Conservation (phyloP, 2,113 vertebrate species). For the Elaphurus davidianus region DNA sequence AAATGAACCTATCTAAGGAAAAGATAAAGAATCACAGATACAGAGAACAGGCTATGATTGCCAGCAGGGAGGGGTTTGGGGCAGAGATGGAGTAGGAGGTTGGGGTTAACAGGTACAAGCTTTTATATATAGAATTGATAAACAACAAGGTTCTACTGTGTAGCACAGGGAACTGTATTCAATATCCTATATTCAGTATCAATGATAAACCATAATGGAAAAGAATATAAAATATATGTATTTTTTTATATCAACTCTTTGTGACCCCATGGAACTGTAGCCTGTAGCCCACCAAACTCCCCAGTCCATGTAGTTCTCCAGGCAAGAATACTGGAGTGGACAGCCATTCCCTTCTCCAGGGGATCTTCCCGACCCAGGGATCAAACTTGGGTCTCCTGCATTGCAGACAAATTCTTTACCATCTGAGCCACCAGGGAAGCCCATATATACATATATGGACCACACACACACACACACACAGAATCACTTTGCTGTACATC, state of each 20-base stretch:
- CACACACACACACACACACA: too few relatives aligned
- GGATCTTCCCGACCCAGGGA: too few relatives aligned
- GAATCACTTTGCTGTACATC: not conserved
- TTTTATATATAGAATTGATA: not conserved
- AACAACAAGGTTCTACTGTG: not conserved
- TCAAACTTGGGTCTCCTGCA: too few relatives aligned
- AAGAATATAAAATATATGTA: not conserved
- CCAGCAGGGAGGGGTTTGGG: not conserved
- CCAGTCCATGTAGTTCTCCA: too few relatives aligned
- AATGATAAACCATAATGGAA: not conserved
- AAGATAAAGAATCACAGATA: not conserved
- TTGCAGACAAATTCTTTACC: too few relatives aligned
- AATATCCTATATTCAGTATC: not conserved
- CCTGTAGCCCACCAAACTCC: not conserved
- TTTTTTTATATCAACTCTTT: not conserved
- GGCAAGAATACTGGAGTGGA: too few relatives aligned
- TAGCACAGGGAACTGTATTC: not conserved
- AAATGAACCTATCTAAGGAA: not conserved
- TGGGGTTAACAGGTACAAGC: not conserved
- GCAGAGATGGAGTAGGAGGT: not conserved
- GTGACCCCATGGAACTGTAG: not conserved
- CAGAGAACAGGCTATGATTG: not conserved
- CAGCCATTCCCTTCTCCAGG: too few relatives aligned
- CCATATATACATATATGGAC: too few relatives aligned
- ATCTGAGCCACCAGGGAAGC: too few relatives aligned